Base-by-base conservation (phyloP, 1,140 invertebrate species). In the Bombus soroeensis region DNA sequence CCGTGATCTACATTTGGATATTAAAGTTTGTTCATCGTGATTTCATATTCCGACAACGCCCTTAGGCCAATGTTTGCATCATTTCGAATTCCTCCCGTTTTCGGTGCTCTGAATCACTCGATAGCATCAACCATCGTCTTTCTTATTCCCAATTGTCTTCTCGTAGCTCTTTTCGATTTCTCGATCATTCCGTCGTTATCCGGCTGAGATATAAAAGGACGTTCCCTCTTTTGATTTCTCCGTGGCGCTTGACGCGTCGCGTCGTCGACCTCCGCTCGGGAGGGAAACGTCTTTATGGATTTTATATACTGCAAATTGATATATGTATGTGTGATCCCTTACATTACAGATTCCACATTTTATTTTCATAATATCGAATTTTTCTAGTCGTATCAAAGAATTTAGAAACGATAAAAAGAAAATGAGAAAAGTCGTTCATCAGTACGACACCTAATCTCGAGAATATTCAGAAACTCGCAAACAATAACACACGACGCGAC, bases 11-110 rank as follows among this genome's bases (percentile, higher is more conserved):
- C 89, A 89, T 91, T 91, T 90, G 83, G 89, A 91, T 91, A 91
- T 91, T 91, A 91, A 91, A 91, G 90, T 91, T 91, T 91, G 85
- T 87, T 91, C 87, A 80, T 83, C 79, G 88, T 83, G 85, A 89
- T 90, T 91, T 91, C 81, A 91, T 89, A 89, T 89, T 89, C 88
- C 85, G 83, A 34, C 57, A 64, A 88, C 73, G 90, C 87, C 85
- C 85, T 76, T 83, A 75, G 79, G 88, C 85, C 85, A 90, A 91
- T 91, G 90, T 91, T 91, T 91, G 89, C 85, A 34, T 83, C 80
- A 90, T 91, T 89, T 57, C 57, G 85, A 76, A 89, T 86, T 90
- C 88, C 82, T 62, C 71, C 77, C 66, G 13, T 43, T 68, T 22
- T 47, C n/a, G 66, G 37, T 81, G 41, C 76, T 13, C 37, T 25